A percentile compares a stretch with the other conserved stretches of the same genome.
Evolutionary conservation across 2,888 invertebrate genomes (phyloP).

Genomic region (Caenorhabditis sp.): DNA sequence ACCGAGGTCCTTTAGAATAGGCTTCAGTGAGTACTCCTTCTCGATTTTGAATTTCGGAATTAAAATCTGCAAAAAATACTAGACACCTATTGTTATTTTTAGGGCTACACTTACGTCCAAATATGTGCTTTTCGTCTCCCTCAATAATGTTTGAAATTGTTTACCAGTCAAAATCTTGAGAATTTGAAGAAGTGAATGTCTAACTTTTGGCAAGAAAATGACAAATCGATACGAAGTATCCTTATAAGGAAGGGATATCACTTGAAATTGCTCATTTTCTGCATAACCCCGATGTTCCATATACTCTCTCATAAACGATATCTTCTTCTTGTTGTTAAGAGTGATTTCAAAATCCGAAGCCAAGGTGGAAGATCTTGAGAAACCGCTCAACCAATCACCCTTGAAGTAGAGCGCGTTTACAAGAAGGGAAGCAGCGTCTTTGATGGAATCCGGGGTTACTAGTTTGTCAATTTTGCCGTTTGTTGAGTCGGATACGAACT

Average conservation of each 20-base stretch:
- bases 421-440: conserved; percentile 27
- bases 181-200: conserved; percentile 41
- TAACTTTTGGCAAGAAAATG: conserved; percentile 57
- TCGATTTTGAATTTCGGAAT: conserved; percentile 39
- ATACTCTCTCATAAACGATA: conserved; percentile 18
- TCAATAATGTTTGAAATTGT: conserved; percentile 15
- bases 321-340: conserved; percentile 6
- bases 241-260: conserved; percentile 40
- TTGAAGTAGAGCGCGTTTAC: conserved; percentile 43
- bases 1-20: conserved; percentile 11
- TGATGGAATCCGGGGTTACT: conserved; percentile 74
- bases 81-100: no score
- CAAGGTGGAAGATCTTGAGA: conserved; percentile 2
- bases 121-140: neutral
- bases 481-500: conserved; percentile 84
- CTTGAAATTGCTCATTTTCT: conserved; percentile 38
- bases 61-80: no score
- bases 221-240: conserved; percentile 40
- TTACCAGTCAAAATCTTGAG: conserved; percentile 10
- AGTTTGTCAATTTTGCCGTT: conserved; percentile 84
- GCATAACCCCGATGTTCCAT: conserved; percentile 11
- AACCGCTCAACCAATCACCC: conserved; percentile 28
- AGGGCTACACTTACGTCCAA: conserved; percentile 23
- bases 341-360: conserved; percentile 12
- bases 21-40: conserved; percentile 21